A percentile compares a stretch with the other conserved stretches of the same genome.
Evolutionary conservation across 2,797 vertebrate species (phyloP).

Genomic region (Gambelia wislizenii): DNA sequence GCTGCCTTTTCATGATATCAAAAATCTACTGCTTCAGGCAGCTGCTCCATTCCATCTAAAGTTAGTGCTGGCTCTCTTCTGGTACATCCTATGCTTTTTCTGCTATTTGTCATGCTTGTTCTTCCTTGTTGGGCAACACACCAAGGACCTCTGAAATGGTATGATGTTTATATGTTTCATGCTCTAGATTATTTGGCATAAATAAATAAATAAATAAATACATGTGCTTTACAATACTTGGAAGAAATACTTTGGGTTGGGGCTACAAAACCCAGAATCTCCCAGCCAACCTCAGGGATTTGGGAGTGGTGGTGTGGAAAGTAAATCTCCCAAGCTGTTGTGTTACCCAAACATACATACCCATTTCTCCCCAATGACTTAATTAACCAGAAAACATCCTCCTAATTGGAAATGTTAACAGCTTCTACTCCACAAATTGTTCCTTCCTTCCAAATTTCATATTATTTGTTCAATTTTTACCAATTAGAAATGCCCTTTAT

Average conservation of each 20-base stretch:
- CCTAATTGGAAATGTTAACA: background rate
- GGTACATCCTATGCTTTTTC: background rate
- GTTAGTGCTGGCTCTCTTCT: background rate
- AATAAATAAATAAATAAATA: too few species aligned
- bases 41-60: too few species aligned
- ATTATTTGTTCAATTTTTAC: background rate
- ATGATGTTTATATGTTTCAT: background rate
- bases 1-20: too few species aligned
- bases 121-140: background rate
- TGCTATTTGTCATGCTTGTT: background rate
- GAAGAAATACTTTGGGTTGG: too few species aligned
- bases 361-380: background rate
- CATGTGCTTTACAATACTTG: too few species aligned
- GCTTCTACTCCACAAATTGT: background rate
- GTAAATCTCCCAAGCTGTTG: too few species aligned
- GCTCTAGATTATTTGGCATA: background rate
- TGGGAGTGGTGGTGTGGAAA: too few species aligned
- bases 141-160: background rate
- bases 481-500: background rate
- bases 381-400: background rate
- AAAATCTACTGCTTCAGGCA: too few species aligned
- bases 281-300: too few species aligned
- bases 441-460: background rate
- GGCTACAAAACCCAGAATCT: too few species aligned
- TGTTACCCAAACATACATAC: background rate